Percentiles rank a stretch among this genome's conserved stretches.
phyloP scores from a whole-genome alignment of 2,888 invertebrate genomes.

The Tenthredo scrophulariae region DNA sequence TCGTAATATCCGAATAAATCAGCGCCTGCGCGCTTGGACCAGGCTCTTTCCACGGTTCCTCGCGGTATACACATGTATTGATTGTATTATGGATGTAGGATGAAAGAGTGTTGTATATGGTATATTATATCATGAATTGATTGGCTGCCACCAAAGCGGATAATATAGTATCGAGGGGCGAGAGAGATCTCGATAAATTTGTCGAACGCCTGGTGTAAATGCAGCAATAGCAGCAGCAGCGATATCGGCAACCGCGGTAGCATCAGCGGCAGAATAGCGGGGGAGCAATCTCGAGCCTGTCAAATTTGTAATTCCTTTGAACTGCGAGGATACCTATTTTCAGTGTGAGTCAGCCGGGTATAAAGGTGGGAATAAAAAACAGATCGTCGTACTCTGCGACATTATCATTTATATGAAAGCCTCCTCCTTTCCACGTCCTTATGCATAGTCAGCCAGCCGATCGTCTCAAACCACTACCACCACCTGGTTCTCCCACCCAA shows the following conservation, averaged over 20 bases:
- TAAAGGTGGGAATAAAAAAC: constrained; percentile 57
- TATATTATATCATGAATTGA: constrained; percentile 19
- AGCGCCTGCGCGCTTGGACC: no score
- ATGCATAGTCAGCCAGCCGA: constrained; percentile 70
- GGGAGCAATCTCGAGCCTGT: constrained; percentile 66
- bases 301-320: constrained; percentile 76
- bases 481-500: constrained; percentile 60
- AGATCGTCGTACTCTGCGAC: constrained; percentile 60
- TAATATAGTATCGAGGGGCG: background rate
- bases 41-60: no score
- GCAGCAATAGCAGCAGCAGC: background rate
- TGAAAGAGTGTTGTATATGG: background rate
- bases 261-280: background rate
- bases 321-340: constrained; percentile 55
- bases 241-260: background rate
- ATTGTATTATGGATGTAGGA: constrained; percentile 1
- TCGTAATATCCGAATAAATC: no score
- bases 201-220: background rate
- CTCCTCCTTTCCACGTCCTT: constrained; percentile 72
- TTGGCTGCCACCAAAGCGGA: background rate
- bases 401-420: constrained; percentile 77
- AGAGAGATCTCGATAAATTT: constrained; percentile 7
- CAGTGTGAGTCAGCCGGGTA: constrained; percentile 23
- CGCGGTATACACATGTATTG: no score
- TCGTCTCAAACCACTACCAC: constrained; percentile 52